Base-by-base conservation (phyloP, 2,888 invertebrate genomes). In the Machimus atricapillus region DNA sequence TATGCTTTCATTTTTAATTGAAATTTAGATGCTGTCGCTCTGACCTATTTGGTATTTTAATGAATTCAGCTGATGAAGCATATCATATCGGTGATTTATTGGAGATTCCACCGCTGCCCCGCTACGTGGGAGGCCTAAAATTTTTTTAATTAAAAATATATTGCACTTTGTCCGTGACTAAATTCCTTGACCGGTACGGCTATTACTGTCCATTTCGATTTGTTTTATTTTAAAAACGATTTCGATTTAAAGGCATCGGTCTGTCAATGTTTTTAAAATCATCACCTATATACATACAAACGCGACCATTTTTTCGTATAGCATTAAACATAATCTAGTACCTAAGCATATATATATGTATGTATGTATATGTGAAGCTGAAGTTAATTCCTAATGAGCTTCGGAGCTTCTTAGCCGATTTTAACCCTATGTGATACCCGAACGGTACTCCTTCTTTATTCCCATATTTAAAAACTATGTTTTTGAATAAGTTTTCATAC, bases 1-100 rank as follows among this genome's bases (percentile, higher is more conserved):
- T 66, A 82, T 34, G 81, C 81, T 58, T 58, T 82, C 82, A 82
- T 82, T 58, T 82, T 82, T 82, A 82, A 82, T 82, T 82, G 82
- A 82, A 82, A 82, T 82, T 82, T 82, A 82, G 82, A 82, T 66
- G 34, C 82, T 82, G 66, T 82, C 82, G 66, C 66, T 66, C 82
- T 81, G 82, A 82, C 82, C 82, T 58, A 82, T 58, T 82, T 58
- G 82, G 58, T 40, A 58, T 82, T 82, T 82, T 82, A 82, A 82
- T 82, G 82, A 82, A 82, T 82, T 56, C 58, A 7, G 37, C 66
- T 66, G 58, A 56, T 82, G 82, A 82, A 82, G 56, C 31, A 37
- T 56, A 82, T 58, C 82, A 37, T 58, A 82, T 66, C 37, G 40
- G 56, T 34, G 56, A 81, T 81, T 66, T 66, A 66, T 66, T 66